These are phyloP conservation scores for Amyelois transitella DNA, from an alignment of 1,140 invertebrate species.

Conservation along the genomic window DNA sequence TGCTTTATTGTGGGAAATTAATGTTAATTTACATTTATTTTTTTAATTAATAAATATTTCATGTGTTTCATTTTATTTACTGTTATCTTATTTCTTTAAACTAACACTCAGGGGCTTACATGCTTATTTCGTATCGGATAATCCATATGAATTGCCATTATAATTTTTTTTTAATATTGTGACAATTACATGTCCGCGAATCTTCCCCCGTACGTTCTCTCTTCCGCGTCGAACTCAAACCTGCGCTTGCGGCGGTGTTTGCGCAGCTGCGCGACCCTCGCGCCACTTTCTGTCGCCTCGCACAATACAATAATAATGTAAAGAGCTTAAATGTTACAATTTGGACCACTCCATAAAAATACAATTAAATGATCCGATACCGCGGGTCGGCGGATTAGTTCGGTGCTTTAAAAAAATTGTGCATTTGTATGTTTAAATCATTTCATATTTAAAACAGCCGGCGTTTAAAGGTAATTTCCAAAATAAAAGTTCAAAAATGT, in stretches of 20 bases:
- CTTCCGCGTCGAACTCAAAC: not conserved
- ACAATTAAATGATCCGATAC: conserved; percentile 11
- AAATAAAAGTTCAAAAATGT: not conserved
- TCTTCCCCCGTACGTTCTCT: not conserved
- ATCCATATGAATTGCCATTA: not conserved
- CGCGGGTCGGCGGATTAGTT: conserved; percentile 2
- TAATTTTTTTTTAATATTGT: not conserved
- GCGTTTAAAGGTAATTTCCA: not conserved
- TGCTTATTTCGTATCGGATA: too few species aligned
- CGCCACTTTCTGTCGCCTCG: conserved; percentile 28
- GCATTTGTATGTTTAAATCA: not conserved
- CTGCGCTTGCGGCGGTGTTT: conserved; percentile 25
- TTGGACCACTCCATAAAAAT: conserved; percentile 40
- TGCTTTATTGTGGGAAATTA: too few species aligned
- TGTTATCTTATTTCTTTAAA: too few species aligned
- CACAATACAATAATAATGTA: conserved; percentile 56
- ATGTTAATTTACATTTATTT: too few species aligned
- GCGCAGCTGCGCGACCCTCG: conserved; percentile 46
- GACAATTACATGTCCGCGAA: not conserved
- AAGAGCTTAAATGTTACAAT: conserved; percentile 61
- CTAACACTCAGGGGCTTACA: too few species aligned
- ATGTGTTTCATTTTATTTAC: too few species aligned
- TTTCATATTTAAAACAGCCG: not conserved
- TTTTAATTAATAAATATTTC: too few species aligned
- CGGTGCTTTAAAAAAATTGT: not conserved